These are phyloP conservation scores for Drosophila mimica DNA, from an alignment of 2,888 invertebrate species.

Conservation along the genomic window DNA sequence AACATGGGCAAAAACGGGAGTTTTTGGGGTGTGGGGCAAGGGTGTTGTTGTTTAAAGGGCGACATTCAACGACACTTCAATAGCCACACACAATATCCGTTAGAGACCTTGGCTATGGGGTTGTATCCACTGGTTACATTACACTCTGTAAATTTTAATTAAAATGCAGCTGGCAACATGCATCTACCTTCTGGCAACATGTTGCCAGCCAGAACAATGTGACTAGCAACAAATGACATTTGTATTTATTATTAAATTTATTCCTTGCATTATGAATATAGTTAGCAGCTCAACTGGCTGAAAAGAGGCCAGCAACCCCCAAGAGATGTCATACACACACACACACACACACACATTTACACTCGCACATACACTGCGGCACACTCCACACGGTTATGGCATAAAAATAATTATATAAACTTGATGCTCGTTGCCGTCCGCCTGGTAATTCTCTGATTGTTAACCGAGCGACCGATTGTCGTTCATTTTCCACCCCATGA, in stretches of 20 bases:
- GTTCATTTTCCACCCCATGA: constrained; percentile 71
- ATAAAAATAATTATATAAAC: constrained; percentile 80
- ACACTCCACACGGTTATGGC: constrained; percentile 57
- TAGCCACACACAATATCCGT: constrained; percentile 73
- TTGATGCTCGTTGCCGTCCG: constrained; percentile 68
- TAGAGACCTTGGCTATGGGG: constrained; percentile 17
- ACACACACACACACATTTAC: constrained; percentile 28
- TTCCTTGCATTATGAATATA: constrained; percentile 66
- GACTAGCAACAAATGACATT: constrained; percentile 39
- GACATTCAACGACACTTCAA: constrained; percentile 68
- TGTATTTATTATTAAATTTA: constrained; percentile 61
- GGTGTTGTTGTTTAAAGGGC: constrained; percentile 5
- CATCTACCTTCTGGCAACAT: constrained; percentile 42
- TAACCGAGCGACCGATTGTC: constrained; percentile 38
- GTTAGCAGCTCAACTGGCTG: constrained; percentile 56
- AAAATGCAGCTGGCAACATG: constrained; percentile 60
- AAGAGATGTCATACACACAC: constrained; percentile 39
- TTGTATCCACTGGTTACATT: constrained; percentile 43
- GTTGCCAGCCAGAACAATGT: constrained; percentile 4
- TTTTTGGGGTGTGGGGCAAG: neutral
- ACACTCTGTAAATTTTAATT: constrained; percentile 62
- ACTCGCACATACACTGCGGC: constrained; percentile 23
- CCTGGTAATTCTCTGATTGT: constrained; percentile 68
- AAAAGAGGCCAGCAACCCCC: constrained; percentile 41
- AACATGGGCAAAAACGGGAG: constrained; percentile 40